Base-by-base conservation (phyloP, 2,113 vertebrate species). In the Telmatochromis bifrenatus region DNA sequence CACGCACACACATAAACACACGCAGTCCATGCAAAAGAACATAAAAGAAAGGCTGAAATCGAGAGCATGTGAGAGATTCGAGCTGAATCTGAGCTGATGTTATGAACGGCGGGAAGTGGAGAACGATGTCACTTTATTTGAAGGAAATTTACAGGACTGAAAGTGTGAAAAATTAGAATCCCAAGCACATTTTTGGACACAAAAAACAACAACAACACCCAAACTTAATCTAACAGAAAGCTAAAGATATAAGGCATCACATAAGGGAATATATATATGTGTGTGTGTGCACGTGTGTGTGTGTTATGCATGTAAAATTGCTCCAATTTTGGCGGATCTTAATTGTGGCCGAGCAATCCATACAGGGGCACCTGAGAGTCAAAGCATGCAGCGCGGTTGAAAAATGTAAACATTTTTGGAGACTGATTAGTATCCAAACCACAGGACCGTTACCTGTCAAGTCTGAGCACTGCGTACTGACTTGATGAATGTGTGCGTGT, bases 351-450 rank as follows among this genome's bases (percentile, higher is more conserved):
- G 7, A 65, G 89, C 85, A 90, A 92, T 94, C 89, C 84, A 56
- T 9, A 53, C 6, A 60, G 85, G 90, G 92, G 90, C 87, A 95
- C 94, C 93, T 95, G 91, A 95, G 88, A 93, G 89, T 91, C 90
- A 89, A 87, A 91, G 89, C 92, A 89, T 21, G 88, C 89, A 58
- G 90, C 89, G 39, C 77, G 81, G 89, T 21, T 84, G 82, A 93
- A 95, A 96, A 95, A 96, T 93, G 94, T 95, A 96, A 96, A 96
- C 95, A 96, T 92, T 94, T 93, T 92, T 37, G 35, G 91, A 94
- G 90, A 92, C 95, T 96, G 95, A 96, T 96, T 95, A 93, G 94
- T 90, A 92, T 93, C 95, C 94, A 87, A 91, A 95, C 95, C 95
- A 91, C 95, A 95, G 89, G 95, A 95, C 94, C 92, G 89, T 93